These are phyloP conservation scores for Artibeus jamaicensis DNA, from an alignment of 2,797 vertebrate genomes.

Conservation along the genomic window DNA sequence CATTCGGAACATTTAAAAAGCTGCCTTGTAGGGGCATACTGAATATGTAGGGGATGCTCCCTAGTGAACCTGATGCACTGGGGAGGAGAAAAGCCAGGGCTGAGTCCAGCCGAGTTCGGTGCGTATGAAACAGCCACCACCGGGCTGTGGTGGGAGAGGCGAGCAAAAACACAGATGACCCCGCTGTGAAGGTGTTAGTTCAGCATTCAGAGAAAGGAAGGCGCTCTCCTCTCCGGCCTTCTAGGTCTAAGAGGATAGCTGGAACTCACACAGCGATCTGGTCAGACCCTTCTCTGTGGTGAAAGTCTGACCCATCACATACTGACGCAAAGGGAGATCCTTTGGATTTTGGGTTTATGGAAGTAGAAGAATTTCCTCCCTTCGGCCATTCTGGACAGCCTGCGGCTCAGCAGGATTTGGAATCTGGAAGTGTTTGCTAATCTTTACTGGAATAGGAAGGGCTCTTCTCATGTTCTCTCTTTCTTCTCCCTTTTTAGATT, in stretches of 20 bases:
- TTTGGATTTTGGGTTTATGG: neutral
- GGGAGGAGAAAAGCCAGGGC: neutral
- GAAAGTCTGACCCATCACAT: neutral
- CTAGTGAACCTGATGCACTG: neutral
- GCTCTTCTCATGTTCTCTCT: neutral
- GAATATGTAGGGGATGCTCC: neutral
- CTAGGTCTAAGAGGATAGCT: neutral
- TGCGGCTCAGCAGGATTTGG: neutral
- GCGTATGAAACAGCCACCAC: accelerated
- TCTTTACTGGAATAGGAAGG: constrained; percentile 45
- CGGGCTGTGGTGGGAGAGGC: neutral
- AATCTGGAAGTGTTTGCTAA: constrained; percentile 7
- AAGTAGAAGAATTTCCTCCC: neutral
- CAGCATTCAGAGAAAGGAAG: neutral
- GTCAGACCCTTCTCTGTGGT: neutral
- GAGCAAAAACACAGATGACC: accelerated
- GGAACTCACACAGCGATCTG: neutral
- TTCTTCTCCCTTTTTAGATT: constrained; percentile 44
- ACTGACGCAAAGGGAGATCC: neutral
- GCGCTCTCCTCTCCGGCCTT: neutral
- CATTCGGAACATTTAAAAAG: neutral
- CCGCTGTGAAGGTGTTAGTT: neutral
- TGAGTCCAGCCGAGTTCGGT: neutral
- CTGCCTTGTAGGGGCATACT: neutral
- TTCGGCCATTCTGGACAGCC: neutral